These are phyloP conservation scores for Thalpophila matura DNA, from an alignment of 2,888 invertebrate genomes.

Conservation along the genomic window DNA sequence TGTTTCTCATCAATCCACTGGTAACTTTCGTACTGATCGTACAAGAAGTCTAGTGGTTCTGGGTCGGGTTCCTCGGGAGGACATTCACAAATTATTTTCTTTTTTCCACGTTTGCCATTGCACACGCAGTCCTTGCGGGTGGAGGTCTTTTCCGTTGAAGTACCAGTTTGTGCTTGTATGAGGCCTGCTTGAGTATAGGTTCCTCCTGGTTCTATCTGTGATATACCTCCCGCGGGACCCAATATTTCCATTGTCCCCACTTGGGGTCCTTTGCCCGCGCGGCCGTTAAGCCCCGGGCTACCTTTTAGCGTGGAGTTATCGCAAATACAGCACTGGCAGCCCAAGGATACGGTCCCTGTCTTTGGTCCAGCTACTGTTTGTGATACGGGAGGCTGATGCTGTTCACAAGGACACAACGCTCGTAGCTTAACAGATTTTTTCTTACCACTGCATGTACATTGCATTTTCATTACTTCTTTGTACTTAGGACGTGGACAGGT, in stretches of 20 bases:
- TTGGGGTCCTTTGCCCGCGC: neutral
- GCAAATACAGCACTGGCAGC: constrained; percentile 23
- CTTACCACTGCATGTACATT: constrained; percentile 37
- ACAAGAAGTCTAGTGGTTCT: neutral
- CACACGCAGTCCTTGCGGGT: constrained; percentile 34
- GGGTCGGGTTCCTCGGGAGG: constrained; percentile 31
- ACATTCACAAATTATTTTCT: constrained; percentile 48
- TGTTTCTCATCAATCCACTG: constrained; percentile 1
- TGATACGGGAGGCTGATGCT: constrained; percentile 16
- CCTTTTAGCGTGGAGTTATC: neutral
- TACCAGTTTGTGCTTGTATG: neutral
- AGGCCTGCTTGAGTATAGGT: constrained; percentile 39
- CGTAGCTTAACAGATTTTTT: constrained; percentile 18
- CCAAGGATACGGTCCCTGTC: constrained; percentile 7
- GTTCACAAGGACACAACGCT: constrained; percentile 42
- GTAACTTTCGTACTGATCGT: neutral
- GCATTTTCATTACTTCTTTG: constrained; percentile 8
- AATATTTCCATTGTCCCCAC: constrained; percentile 9
- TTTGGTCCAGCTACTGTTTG: constrained; percentile 9
- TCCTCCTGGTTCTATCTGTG: constrained; percentile 20
- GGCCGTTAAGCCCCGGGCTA: neutral
- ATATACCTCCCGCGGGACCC: constrained; percentile 14
- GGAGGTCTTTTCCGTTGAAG: neutral
- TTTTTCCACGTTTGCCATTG: constrained; percentile 20
- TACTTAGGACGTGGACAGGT: constrained; percentile 6